phyloP scores from a whole-genome alignment of 2,113 vertebrate genomes.

The Seriola dumerili region DNA sequence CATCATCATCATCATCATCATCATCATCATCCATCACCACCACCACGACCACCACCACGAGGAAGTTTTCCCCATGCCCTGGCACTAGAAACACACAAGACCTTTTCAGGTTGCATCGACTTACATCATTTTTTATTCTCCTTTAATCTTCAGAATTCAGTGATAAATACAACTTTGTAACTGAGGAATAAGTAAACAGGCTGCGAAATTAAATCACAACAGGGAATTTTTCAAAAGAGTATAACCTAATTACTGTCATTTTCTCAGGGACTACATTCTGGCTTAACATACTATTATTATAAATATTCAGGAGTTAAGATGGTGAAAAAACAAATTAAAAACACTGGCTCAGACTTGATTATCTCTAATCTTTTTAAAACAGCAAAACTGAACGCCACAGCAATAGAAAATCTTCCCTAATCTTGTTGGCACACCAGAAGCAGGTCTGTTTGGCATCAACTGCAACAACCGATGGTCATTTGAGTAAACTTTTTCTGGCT shows the following conservation, averaged over 20 bases:
- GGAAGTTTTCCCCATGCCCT: slow-evolving; percentile 12
- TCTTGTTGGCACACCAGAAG: slow-evolving; percentile 43
- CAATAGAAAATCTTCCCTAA: slow-evolving; percentile 30
- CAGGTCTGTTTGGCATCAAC: slow-evolving; percentile 7
- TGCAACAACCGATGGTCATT: slow-evolving; percentile 1
- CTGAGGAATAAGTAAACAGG: slow-evolving; percentile 12
- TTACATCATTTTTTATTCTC: slow-evolving; percentile 33
- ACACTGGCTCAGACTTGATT: slow-evolving; percentile 33
- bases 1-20: not conserved
- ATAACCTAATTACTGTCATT: slow-evolving; percentile 34
- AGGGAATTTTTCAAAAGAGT: slow-evolving; percentile 6
- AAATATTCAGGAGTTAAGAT: slow-evolving; percentile 27
- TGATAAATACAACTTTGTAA: slow-evolving; percentile 28
- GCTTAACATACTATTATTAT: slow-evolving; percentile 29
- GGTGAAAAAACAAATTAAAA: slow-evolving; percentile 1
- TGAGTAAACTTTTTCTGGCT: slow-evolving; percentile 28
- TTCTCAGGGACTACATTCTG: slow-evolving; percentile 50
- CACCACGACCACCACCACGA: not conserved
- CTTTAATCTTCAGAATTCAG: slow-evolving; percentile 10
- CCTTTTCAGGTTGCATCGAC: slow-evolving; percentile 22
- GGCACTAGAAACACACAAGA: not conserved
- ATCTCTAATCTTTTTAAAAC: slow-evolving; percentile 28
- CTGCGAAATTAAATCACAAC: slow-evolving; percentile 35
- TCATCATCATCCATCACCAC: not conserved
- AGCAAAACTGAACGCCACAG: slow-evolving; percentile 14